Base-by-base conservation (phyloP, 2,797 vertebrate genomes). In the Brotula barbata region DNA sequence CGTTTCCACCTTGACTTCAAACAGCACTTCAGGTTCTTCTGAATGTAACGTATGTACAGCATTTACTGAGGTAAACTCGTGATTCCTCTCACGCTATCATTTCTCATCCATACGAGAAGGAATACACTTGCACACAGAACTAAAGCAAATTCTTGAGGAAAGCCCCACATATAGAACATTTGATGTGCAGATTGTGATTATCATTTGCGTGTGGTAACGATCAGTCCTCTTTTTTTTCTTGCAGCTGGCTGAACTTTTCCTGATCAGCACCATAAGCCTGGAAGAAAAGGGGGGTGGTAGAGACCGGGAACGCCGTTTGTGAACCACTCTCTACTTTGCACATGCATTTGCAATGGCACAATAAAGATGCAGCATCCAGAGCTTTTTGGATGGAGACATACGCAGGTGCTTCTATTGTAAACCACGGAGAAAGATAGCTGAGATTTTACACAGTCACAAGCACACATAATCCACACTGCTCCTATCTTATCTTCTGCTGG, bases 11-110 rank as follows among this genome's bases (percentile, higher is more conserved):
- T 78, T 49, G 49, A 36, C 34, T 60, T 73, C 68, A 75, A 82
- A 85, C 81, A 88, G 87, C 87, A 88, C 87, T 88, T 89, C 66
- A 62, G 85, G 85, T 83, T 83, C 56, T 65, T 73, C 62, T 58
- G 48, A 80, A 75, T 64, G 36, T 78, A 83, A 83, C 68, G 71
- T 16, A 75, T 61, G 72, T 70, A 82, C 70, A 82, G 60, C 54
- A 80, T 64, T 47, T 22, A 78, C 72, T 64, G 60, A 71, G 68
- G 43, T 78, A 60, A 63, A 78, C 75, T 76, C 77, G 61, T 53
- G 48, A 49, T 63, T 65, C 33, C 25, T 51, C 67, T 48, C 73
- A 75, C 61, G 52, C 61, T 56, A 58, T 34, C 19, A 25, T 46
- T 59, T 63, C 48, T 79, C 82, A 78, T 66, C 70, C 66, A 78